Evolutionary conservation across 1,140 invertebrate genomes (phyloP).

Genomic region (Eumeta japonica): DNA sequence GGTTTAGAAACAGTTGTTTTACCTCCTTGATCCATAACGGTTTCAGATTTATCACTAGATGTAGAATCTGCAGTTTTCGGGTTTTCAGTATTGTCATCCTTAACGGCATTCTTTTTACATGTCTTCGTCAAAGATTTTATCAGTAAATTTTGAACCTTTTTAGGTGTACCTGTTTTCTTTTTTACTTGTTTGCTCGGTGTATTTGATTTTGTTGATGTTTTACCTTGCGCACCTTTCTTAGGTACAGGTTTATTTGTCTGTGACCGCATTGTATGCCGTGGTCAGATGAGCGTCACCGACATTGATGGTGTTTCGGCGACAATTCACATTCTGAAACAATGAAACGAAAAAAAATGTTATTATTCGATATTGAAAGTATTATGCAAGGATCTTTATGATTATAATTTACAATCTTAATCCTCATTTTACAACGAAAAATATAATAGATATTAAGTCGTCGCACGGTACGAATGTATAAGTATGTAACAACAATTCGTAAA

Average conservation of each 20-base stretch:
- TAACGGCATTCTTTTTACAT: constrained; percentile 27
- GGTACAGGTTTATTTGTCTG: constrained; percentile 44
- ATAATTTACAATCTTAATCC: too few relatives aligned
- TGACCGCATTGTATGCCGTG: constrained; percentile 47
- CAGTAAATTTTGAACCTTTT: constrained; percentile 33
- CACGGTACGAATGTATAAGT: too few relatives aligned
- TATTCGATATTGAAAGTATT: too few relatives aligned
- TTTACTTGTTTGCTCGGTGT: constrained; percentile 28
- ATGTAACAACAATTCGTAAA: too few relatives aligned
- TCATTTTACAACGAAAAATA: too few relatives aligned
- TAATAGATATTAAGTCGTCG: not conserved
- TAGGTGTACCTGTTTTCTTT: constrained; percentile 28
- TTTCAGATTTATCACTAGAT: constrained; percentile 23
- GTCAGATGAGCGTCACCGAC: constrained; percentile 31
- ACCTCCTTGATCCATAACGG: constrained; percentile 13
- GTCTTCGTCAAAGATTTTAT: constrained; percentile 26
- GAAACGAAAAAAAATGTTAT: too few relatives aligned
- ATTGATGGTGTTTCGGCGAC: constrained; percentile 35
- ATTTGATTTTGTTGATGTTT: constrained; percentile 35
- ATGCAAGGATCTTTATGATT: too few relatives aligned
- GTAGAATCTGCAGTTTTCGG: constrained; percentile 16
- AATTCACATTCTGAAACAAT: constrained; percentile 50
- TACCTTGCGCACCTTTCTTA: constrained; percentile 40
- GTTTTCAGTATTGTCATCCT: constrained; percentile 25
- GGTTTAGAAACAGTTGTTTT: constrained; percentile 26